phyloP scores from a whole-genome alignment of 2,113 vertebrate genomes.

The Hemibagrus wyckioides region DNA sequence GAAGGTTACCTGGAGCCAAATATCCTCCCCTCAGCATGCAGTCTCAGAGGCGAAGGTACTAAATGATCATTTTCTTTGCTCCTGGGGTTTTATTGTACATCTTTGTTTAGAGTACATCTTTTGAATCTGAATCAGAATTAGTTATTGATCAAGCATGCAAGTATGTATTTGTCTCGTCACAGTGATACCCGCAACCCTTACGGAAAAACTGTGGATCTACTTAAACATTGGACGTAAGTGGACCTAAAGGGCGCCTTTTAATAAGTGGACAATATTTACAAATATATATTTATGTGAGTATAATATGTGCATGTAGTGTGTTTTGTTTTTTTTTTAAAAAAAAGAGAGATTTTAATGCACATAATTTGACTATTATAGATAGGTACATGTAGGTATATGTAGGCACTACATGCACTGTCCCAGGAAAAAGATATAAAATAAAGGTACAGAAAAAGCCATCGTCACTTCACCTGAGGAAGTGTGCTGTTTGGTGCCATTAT shows the following conservation, averaged over 20 bases:
- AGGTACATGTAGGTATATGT: background rate
- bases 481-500: background rate
- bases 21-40: background rate
- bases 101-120: background rate
- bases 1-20: background rate
- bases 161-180: no score
- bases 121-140: background rate
- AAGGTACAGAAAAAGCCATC: background rate
- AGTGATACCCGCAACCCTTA: background rate
- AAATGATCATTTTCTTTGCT: background rate
- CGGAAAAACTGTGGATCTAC: background rate
- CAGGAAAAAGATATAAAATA: background rate
- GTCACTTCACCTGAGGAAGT: background rate
- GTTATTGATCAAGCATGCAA: background rate
- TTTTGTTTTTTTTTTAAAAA: background rate
- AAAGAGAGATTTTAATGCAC: background rate
- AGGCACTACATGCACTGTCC: background rate
- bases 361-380: background rate
- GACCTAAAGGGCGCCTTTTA: background rate
- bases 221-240: background rate
- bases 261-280: background rate
- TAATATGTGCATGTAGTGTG: background rate
- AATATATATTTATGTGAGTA: background rate
- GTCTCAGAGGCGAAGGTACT: background rate
- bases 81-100: background rate